Base-by-base conservation (phyloP, 1,140 invertebrate species). In the Apis cerana region DNA sequence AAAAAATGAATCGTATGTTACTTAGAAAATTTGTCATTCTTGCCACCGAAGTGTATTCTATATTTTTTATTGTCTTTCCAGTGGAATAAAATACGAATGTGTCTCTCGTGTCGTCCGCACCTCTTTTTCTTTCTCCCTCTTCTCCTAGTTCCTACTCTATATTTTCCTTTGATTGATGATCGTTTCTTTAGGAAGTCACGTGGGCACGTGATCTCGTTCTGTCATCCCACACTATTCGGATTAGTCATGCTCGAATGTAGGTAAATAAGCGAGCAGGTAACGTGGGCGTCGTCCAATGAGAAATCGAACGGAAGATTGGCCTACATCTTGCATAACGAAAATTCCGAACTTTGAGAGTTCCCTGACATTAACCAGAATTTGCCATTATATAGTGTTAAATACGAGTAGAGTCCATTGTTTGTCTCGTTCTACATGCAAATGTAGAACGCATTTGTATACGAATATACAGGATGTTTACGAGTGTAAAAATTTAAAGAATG, bases 251-350 rank as follows among this genome's bases (percentile, higher is more conserved):
- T 48, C 10, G 59, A 62, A 58, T 59, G 67, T 76, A 65, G 72
- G 67, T 81, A 58, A 72, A 74, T 81, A 76, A 62, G 50, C 67
- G 82, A 77, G 72, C 75, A 83, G 79, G 62, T 80, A 82, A 68
- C 23, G 77, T 86, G 75, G 85, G 85, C 85, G 85, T 83, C 77
- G 77, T 67, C 72, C 70, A 85, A 87, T 85, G 85, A 76, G 85
- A 89, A 87, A 89, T 89, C 80, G 85, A 87, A 85, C 83, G 85
- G 83, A 89, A 85, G 88, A 83, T 72, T 62, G 59, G 58, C 7
- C 58, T 74, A 27, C 15, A 59, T 7, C 54, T 75, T 75, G 70
- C 54, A 59, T 52, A 80, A 80, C 15, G 5, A 9, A 27, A 65
- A 75, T 43, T 27, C 75, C 62, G 13, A 7, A 5, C 19, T 33